phyloP scores from a whole-genome alignment of 2,888 invertebrate species.

The Latrodectus hesperus region DNA sequence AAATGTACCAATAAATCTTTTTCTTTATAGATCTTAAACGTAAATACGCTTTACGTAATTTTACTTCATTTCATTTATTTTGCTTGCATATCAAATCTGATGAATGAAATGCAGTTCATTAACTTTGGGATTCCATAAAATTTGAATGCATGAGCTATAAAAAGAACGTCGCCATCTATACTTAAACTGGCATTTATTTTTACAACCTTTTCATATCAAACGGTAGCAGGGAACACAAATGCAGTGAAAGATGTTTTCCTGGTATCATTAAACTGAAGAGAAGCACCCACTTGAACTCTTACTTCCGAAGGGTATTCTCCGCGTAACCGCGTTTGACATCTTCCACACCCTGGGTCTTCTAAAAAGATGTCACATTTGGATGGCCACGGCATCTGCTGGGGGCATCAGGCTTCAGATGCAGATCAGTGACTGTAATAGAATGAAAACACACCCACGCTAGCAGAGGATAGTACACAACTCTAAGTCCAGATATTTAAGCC shows the following conservation, averaged over 20 bases:
- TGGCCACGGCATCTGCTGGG: slow-evolving; percentile 13
- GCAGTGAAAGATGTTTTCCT: background rate
- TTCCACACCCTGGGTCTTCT: slow-evolving; percentile 30
- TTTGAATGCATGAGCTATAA: too few species aligned
- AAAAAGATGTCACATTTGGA: slow-evolving; percentile 40
- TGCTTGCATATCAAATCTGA: too few species aligned
- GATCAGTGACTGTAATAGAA: slow-evolving; percentile 48
- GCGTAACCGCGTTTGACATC: slow-evolving; percentile 28
- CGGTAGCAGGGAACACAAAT: background rate
- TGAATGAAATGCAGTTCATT: too few species aligned
- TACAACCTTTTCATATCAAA: background rate
- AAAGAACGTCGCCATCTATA: too few species aligned
- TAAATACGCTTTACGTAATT: too few species aligned
- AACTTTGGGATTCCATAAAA: too few species aligned
- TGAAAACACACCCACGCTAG: slow-evolving; percentile 28
- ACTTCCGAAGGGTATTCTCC: background rate
- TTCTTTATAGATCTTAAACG: too few species aligned
- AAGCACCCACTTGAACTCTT: background rate
- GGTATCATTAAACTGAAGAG: slow-evolving; percentile 2
- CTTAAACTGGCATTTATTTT: too few species aligned
- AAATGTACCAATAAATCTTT: too few species aligned
- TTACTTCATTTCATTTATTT: too few species aligned
- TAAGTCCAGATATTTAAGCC: slow-evolving; percentile 27
- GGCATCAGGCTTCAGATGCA: slow-evolving; percentile 47
- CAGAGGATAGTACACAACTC: background rate